These are phyloP conservation scores for Hyaena hyaena DNA, from an alignment of 2,113 vertebrate species.

Conservation along the genomic window DNA sequence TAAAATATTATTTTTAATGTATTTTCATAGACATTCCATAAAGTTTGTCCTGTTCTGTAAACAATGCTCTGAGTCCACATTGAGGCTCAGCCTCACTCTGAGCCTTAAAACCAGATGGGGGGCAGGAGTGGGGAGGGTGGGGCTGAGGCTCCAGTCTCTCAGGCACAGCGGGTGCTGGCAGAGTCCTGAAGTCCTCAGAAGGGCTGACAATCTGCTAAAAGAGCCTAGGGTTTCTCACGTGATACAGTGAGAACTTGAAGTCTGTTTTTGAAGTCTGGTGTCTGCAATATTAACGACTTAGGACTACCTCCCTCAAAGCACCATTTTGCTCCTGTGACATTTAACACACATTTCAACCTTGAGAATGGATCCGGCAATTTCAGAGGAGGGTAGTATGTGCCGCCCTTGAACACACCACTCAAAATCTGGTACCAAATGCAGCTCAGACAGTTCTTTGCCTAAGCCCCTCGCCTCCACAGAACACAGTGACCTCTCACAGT, in stretches of 20 bases:
- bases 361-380: background rate
- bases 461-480: background rate
- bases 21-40: background rate
- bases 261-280: too few species aligned
- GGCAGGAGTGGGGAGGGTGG: too few species aligned
- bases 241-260: background rate
- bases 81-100: background rate
- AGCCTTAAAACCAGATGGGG: background rate
- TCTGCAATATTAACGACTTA: background rate
- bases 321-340: background rate
- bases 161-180: too few species aligned
- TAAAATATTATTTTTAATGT: background rate
- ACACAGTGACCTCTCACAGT: fast-evolving
- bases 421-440: background rate
- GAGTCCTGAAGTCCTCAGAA: background rate
- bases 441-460: background rate
- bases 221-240: background rate
- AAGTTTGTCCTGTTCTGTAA: background rate
- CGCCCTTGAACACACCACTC: background rate
- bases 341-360: background rate
- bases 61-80: background rate
- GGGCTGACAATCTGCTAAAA: fast-evolving
- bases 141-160: too few species aligned
- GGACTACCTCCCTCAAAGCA: background rate
- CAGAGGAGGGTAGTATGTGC: background rate